These are phyloP conservation scores for Dunckerocampus dactyliophorus DNA, from an alignment of 2,113 vertebrate species.

Conservation along the genomic window DNA sequence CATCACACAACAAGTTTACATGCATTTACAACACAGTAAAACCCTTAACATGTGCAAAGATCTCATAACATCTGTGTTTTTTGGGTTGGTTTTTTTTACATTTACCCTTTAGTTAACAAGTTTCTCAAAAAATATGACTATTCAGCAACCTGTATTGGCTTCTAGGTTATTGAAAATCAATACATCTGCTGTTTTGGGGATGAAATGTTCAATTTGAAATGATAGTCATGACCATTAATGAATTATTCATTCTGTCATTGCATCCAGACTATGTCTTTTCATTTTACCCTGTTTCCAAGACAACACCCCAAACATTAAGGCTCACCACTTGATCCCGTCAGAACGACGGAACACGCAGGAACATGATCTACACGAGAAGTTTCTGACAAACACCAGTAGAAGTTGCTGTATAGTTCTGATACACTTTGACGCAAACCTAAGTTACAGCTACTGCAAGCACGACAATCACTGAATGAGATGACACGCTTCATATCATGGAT, in stretches of 20 bases:
- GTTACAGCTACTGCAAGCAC: slow-evolving; percentile 72
- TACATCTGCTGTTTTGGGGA: slow-evolving; percentile 5
- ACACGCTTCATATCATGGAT: slow-evolving; percentile 37
- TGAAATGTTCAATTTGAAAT: slow-evolving; percentile 18
- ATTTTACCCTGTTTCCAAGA: slow-evolving; percentile 41
- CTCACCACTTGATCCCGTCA: slow-evolving; percentile 13
- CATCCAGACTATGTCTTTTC: slow-evolving; percentile 15
- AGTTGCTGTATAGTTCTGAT: slow-evolving; percentile 75
- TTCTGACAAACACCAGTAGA: slow-evolving; percentile 59
- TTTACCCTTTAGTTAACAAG: slow-evolving; percentile 54
- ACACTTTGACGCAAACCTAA: slow-evolving; percentile 66
- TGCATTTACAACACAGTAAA: slow-evolving; percentile 76
- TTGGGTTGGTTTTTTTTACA: not conserved
- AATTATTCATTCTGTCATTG: not conserved
- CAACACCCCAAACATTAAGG: slow-evolving; percentile 39
- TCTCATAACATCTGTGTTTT: not conserved
- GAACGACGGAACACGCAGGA: not conserved
- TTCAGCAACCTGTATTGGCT: slow-evolving; percentile 74
- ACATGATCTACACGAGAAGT: too few species aligned
- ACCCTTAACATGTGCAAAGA: slow-evolving; percentile 66
- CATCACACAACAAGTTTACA: slow-evolving; percentile 72
- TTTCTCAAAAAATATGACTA: slow-evolving; percentile 73
- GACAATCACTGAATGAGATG: slow-evolving; percentile 64
- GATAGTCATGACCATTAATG: not conserved
- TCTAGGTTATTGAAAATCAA: not conserved